Evolutionary conservation across 1,140 invertebrate genomes (phyloP).

Genomic region (Leguminivora glycinivorella): DNA sequence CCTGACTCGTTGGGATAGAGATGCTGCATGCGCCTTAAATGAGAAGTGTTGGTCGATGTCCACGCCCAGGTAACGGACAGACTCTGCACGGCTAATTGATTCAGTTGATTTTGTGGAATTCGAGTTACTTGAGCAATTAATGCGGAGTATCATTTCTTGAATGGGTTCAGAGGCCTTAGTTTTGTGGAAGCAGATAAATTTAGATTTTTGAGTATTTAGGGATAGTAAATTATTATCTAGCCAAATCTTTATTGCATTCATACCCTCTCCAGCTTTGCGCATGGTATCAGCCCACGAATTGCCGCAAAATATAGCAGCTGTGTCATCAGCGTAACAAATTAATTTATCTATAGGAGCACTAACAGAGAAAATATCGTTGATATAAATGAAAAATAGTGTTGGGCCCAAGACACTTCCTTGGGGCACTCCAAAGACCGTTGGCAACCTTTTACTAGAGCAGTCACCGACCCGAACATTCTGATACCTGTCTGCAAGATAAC

Average conservation of each 20-base stretch:
- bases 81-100: background rate
- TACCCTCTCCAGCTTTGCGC: background rate
- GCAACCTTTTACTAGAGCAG: background rate
- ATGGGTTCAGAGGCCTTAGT: background rate
- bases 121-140: background rate
- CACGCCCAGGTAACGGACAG: background rate
- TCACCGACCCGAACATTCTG: background rate
- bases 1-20: background rate
- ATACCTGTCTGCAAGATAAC: constrained; percentile 24
- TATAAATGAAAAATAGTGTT: constrained; percentile 19
- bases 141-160: background rate
- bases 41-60: background rate
- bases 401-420: constrained; percentile 31
- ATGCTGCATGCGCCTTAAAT: background rate
- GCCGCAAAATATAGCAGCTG: background rate
- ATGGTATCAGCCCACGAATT: background rate
- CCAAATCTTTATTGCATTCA: background rate
- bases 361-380: too few species aligned
- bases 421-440: background rate
- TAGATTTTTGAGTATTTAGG: background rate
- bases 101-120: background rate
- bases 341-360: background rate
- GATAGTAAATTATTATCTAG: background rate
- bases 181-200: constrained; percentile 19
- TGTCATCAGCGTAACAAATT: constrained; percentile 29